These are phyloP conservation scores for Aratinga solstitialis DNA, from an alignment of 2,797 vertebrate species.

Conservation along the genomic window DNA sequence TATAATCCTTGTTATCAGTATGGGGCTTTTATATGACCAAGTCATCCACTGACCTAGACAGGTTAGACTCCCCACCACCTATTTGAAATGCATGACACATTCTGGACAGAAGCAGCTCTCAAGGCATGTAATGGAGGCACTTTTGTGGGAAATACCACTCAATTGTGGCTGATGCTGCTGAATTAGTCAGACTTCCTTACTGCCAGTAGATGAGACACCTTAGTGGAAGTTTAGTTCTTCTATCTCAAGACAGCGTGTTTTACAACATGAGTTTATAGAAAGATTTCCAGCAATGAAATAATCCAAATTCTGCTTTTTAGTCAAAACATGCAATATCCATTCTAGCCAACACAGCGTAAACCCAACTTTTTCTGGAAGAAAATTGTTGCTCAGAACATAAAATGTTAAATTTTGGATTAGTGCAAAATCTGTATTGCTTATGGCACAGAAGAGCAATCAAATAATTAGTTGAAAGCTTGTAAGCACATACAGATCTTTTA, in stretches of 20 bases:
- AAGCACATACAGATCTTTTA: not conserved
- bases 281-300: not conserved
- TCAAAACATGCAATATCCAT: not conserved
- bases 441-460: not conserved
- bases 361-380: not conserved
- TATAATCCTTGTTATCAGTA: not conserved
- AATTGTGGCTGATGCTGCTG: not conserved
- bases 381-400: not conserved
- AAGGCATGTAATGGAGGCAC: not conserved
- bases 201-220: rapidly evolving
- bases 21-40: not conserved
- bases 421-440: not conserved
- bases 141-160: not conserved
- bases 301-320: not conserved
- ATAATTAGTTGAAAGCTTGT: not conserved
- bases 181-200: not conserved
- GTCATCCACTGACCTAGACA: not conserved
- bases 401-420: not conserved
- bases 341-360: not conserved
- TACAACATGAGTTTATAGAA: not conserved
- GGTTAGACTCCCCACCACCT: not conserved
- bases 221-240: not conserved
- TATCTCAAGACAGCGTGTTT: not conserved
- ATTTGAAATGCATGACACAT: not conserved
- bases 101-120: not conserved